A percentile compares a stretch with the other conserved stretches of the same genome.
Conservation (phyloP, 2,113 vertebrate genomes). For the Pangasianodon gigas region DNA sequence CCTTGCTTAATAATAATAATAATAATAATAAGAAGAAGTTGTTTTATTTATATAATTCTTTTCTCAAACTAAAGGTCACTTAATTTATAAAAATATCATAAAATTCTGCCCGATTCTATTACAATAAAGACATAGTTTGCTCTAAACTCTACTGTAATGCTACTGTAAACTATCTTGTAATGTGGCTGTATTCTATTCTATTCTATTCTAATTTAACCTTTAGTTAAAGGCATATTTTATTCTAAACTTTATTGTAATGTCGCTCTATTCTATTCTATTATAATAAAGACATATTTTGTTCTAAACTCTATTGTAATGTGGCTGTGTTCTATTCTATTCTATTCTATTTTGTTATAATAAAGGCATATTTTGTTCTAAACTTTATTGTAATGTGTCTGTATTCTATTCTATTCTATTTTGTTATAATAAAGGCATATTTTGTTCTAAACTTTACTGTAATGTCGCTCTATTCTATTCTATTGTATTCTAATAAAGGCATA, state of each 20-base stretch:
- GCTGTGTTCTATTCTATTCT: not conserved
- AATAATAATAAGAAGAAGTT: too few relatives aligned
- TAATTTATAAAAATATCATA: not conserved
- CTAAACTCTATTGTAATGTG: not conserved
- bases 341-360: too few relatives aligned
- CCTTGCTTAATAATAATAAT: too few relatives aligned
- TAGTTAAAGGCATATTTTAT: too few relatives aligned
- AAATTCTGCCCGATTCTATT: not conserved
- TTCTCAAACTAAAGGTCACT: not conserved
- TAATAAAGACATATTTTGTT: not conserved
- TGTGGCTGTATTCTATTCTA: not conserved
- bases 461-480: not conserved
- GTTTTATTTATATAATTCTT: too few relatives aligned
- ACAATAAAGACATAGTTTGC: too few relatives aligned
- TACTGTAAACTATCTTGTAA: too few relatives aligned
- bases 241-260: too few relatives aligned
- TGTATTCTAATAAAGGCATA: not conserved
- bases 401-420: too few relatives aligned
- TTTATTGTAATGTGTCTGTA: not conserved
- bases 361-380: not conserved
- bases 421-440: too few relatives aligned
- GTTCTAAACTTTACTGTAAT: too few relatives aligned
- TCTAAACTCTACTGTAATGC: too few relatives aligned
- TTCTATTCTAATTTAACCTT: not conserved
- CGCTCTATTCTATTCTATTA: not conserved